Evolutionary conservation across 2,888 invertebrate species (phyloP).

Genomic region (Romanomermis culicivorax): DNA sequence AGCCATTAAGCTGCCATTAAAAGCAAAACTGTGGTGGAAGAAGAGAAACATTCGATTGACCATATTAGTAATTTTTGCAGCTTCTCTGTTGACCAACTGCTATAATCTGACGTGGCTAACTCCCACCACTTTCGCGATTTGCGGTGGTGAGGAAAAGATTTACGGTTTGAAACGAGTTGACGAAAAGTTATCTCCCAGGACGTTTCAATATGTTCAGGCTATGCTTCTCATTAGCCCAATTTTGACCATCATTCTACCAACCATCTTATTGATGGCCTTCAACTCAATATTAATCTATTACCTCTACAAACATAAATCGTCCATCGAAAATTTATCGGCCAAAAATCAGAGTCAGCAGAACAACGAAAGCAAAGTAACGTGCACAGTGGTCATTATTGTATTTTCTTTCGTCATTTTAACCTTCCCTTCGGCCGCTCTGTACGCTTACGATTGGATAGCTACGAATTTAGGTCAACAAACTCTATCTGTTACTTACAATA

Average conservation of each 20-base stretch:
- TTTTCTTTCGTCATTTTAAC: background rate
- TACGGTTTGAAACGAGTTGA: background rate
- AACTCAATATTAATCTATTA: background rate
- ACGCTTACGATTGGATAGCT: background rate
- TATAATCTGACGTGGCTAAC: background rate
- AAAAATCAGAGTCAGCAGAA: background rate
- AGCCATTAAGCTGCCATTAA: background rate
- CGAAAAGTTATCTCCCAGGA: background rate
- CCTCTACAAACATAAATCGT: background rate
- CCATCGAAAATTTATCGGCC: background rate
- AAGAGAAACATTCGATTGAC: background rate
- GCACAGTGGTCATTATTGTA: background rate
- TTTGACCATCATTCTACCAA: background rate
- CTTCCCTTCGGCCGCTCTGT: background rate
- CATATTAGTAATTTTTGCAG: background rate
- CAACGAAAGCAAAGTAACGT: background rate
- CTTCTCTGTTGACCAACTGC: background rate
- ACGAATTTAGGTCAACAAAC: background rate
- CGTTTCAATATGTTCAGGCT: background rate
- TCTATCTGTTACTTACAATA: background rate
- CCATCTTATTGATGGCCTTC: background rate
- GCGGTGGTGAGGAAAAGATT: background rate
- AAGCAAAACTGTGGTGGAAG: background rate
- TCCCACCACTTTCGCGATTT: background rate
- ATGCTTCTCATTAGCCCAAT: background rate